Evolutionary conservation across 2,888 invertebrate species (phyloP), one percentile per base, ranked within the genome.

Genomic region (Lathronympha strigana): DNA sequence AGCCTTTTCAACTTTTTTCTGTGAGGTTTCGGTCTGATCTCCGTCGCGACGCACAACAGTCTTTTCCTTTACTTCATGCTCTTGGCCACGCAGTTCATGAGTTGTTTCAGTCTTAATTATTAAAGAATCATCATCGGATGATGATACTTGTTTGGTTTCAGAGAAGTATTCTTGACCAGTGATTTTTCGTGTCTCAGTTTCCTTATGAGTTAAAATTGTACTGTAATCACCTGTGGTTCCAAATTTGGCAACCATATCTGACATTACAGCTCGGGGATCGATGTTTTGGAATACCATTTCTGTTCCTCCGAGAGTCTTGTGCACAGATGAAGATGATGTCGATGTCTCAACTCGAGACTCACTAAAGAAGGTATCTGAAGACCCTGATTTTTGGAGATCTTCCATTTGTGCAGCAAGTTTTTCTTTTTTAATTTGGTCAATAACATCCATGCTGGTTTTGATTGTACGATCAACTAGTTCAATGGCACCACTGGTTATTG

Each of bases 391-490:
- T 66, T 90, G 84, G 70, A 86, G 68, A 67, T 90, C 90, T 79
- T 91, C 92, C 81, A 87, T 81, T 81, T 90, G 82, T 1, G 86
- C 86, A 8, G 90, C 90, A 23, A 86, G 75, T 67, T 90, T 84
- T 79, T 92, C 90, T 73, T 86, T 82, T 67, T 89, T 87, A 31
- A 88, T 88, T 80, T 92, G 88, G 69, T 87, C 87, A 45, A 88
- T 86, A 0, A 90, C 87, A 51, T 84, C 83, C 40, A 88, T 84
- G 60, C 90, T 90, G 68, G 87, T 91, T 76, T 91, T 90, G 17
- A 92, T 86, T 0, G 90, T 87, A 38, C 91, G 82, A 74, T 93
- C 93, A 11, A 93, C 93, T 31, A 93, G 79, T 75, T 93, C 93
- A 71, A 88, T 93, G 28, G 93, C 93, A 68, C 93, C 93, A 58